Evolutionary conservation across 1,140 invertebrate species (phyloP).

Genomic region (Apocrypta bakeri): DNA sequence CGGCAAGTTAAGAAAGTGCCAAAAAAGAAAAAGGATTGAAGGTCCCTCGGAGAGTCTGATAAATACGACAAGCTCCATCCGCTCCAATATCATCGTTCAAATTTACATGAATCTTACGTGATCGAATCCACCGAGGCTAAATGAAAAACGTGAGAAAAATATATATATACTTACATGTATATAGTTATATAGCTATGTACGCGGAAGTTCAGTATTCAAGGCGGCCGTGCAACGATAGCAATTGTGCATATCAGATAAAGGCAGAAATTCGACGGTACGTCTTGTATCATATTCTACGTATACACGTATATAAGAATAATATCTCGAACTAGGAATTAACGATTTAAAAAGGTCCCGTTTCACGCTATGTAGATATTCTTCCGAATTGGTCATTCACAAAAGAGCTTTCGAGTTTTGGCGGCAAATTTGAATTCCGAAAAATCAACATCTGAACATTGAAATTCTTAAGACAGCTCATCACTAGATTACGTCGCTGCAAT

Average conservation of each 20-base stretch:
- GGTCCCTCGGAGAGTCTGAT: neutral
- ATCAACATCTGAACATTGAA: neutral
- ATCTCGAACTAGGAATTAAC: no score
- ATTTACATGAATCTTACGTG: conserved; percentile 38
- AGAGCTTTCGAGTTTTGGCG: neutral
- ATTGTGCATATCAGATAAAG: neutral
- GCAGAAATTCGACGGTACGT: neutral
- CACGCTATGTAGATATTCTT: no score
- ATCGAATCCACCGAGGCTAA: neutral
- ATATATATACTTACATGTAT: neutral
- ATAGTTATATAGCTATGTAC: neutral
- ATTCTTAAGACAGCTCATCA: neutral
- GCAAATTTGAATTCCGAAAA: neutral
- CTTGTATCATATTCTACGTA: neutral
- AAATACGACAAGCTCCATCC: neutral
- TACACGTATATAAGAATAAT: neutral
- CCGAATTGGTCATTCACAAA: no score
- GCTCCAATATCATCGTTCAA: neutral
- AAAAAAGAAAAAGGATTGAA: neutral
- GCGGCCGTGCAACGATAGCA: neutral
- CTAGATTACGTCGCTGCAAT: conserved; percentile 35
- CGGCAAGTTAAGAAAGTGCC: neutral
- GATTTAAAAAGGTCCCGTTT: neutral
- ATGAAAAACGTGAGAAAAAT: conserved; percentile 45
- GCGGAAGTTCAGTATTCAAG: conserved; percentile 36